phyloP scores from a whole-genome alignment of 2,888 invertebrate species.

The Siphonodentalium dalli region DNA sequence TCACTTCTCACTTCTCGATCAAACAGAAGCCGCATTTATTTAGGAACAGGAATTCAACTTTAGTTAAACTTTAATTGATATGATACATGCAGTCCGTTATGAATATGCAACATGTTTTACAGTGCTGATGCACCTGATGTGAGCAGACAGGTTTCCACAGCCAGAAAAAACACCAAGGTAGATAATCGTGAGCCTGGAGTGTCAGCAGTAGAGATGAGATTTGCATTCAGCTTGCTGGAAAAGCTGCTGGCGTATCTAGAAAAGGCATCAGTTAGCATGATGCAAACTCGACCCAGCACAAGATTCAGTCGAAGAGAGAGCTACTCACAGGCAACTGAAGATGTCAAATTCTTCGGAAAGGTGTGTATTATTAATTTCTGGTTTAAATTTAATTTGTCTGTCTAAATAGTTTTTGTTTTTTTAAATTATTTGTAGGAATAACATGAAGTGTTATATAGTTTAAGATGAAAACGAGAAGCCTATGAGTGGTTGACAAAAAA shows the following conservation, averaged over 20 bases:
- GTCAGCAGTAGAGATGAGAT: constrained; percentile 88
- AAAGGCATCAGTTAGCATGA: constrained; percentile 94
- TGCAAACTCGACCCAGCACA: constrained; percentile 81
- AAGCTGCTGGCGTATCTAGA: constrained; percentile 97
- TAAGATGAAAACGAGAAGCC: too few species aligned
- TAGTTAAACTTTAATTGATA: too few species aligned
- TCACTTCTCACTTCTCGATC: too few species aligned
- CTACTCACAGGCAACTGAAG: constrained; percentile 79
- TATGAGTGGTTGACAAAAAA: too few species aligned
- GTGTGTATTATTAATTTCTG: constrained; percentile 65
- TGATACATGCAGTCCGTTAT: too few species aligned
- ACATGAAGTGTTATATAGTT: too few species aligned
- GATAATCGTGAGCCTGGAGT: constrained; percentile 58
- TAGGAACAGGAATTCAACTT: too few species aligned
- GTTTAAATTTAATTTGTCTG: neutral
- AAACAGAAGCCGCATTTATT: too few species aligned
- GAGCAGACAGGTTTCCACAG: constrained; percentile 55
- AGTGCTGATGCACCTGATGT: too few species aligned
- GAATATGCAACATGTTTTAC: too few species aligned
- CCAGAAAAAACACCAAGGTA: constrained; percentile 52
- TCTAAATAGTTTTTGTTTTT: neutral
- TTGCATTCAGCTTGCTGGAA: constrained; percentile 95
- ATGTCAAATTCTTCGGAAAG: constrained; percentile 99
- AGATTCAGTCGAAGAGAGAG: constrained; percentile 85
- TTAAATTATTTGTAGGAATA: neutral